Evolutionary conservation across 2,113 vertebrate genomes (phyloP).

Genomic region (Furnarius figulus): DNA sequence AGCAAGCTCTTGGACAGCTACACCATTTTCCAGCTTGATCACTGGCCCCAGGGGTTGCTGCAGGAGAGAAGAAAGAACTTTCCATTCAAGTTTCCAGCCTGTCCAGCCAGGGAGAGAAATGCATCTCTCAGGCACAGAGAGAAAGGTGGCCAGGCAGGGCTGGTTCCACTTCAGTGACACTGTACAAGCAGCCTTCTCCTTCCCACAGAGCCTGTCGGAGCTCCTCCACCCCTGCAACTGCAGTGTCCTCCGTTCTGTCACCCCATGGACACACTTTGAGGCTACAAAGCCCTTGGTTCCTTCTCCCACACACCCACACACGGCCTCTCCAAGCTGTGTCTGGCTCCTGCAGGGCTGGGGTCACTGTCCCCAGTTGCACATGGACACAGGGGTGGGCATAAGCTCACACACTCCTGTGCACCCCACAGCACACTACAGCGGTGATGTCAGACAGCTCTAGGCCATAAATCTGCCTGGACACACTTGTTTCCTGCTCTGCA

Average conservation of each 20-base stretch:
- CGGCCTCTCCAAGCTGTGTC: neutral
- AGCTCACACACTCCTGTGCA: neutral
- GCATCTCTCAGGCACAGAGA: neutral
- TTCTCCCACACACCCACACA: fast-evolving
- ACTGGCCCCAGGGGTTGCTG: neutral
- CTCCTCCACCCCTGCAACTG: neutral
- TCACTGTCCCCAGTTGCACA: fast-evolving
- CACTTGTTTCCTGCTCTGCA: fast-evolving
- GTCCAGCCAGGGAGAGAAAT: neutral
- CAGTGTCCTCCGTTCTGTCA: neutral
- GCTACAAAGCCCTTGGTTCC: neutral
- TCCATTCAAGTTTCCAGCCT: neutral
- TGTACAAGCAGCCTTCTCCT: neutral
- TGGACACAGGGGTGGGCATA: neutral
- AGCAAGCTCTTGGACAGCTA: neutral
- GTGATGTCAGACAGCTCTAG: fast-evolving
- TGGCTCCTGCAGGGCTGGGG: neutral
- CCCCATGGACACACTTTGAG: fast-evolving
- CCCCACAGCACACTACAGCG: neutral
- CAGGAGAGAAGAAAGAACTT: neutral
- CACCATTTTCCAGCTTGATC: neutral
- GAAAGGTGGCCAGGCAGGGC: neutral
- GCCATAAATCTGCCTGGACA: neutral
- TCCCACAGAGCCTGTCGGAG: fast-evolving
- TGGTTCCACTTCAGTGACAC: neutral